Evolutionary conservation across 2,888 invertebrate genomes (phyloP), one percentile per base, ranked within the genome.

Genomic region (Plusia festucae): DNA sequence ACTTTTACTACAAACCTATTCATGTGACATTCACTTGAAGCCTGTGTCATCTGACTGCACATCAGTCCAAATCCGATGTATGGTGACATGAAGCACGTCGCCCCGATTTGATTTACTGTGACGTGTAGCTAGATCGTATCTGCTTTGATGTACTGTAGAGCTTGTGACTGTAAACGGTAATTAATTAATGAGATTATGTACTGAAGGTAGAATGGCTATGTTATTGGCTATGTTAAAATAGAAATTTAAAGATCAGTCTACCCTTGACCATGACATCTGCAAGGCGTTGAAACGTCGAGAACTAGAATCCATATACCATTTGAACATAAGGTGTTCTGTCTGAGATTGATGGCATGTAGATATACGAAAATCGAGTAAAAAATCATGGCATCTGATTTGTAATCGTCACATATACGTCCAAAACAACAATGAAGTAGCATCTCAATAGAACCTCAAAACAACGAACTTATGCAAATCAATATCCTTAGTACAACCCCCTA

Each of bases 61-160:
- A 77, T 80, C 78, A 78, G 79, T 83, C 83, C 80, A 72, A 69
- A 82, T 83, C 82, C 78, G 76, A 68, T 68, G 75, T 68, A 59
- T 53, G 73, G 76, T 79, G 83, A 85, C 82, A 70, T 68, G 73
- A 66, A 27, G 68, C 71, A 69, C 84, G 85, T 85, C 86, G 67
- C 67, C 67, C 66, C 79, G 79, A 83, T 86, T 85, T 88, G 88
- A 88, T 88, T 88, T 86, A 88, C 79, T 65, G 80, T 70, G 74
- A 70, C 70, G 68, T 52, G 53, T 56, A 71, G 70, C 67, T 66
- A 76, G 76, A 74, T 73, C 60, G 71, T 75, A 78, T 74, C 81
- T 55, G 7, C 52, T 59, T 68, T 80, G 74, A 80, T 78, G 54
- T 68, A 73, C 57, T 22, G 65, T 56, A 60, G 60, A 54, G 53